phyloP scores from a whole-genome alignment of 2,113 vertebrate genomes.

The Ciconia boyciana region DNA sequence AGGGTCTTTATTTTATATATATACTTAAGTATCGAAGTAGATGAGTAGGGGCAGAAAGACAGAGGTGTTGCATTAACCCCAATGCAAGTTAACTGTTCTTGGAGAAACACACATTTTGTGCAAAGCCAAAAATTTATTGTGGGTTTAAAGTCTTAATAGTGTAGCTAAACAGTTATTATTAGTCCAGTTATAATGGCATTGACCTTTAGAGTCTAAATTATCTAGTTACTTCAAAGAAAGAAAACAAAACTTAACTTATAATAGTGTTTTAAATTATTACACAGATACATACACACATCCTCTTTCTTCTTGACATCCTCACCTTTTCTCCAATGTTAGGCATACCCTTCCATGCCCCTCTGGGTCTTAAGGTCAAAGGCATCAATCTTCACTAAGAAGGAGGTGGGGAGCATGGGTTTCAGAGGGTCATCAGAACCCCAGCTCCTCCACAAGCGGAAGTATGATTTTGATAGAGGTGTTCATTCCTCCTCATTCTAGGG shows the following conservation, averaged over 20 bases:
- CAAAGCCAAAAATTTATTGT: not conserved
- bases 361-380: not conserved
- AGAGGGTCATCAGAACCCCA: not conserved
- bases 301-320: not conserved
- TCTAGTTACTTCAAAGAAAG: not conserved
- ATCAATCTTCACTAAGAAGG: not conserved
- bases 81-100: not conserved
- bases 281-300: not conserved
- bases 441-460: fast-evolving
- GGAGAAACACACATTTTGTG: not conserved
- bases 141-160: not conserved
- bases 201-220: not conserved
- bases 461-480: not conserved
- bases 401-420: not conserved
- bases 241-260: not conserved
- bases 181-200: not conserved
- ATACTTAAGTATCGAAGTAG: not conserved
- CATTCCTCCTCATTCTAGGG: not conserved
- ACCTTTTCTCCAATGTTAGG: not conserved
- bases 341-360: fast-evolving
- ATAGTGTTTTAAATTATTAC: not conserved
- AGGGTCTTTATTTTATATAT: not conserved
- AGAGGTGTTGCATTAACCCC: not conserved
- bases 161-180: not conserved
- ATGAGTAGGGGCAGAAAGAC: not conserved